These are phyloP conservation scores for Apteryx mantelli DNA, from an alignment of 2,113 vertebrate species.

Conservation along the genomic window DNA sequence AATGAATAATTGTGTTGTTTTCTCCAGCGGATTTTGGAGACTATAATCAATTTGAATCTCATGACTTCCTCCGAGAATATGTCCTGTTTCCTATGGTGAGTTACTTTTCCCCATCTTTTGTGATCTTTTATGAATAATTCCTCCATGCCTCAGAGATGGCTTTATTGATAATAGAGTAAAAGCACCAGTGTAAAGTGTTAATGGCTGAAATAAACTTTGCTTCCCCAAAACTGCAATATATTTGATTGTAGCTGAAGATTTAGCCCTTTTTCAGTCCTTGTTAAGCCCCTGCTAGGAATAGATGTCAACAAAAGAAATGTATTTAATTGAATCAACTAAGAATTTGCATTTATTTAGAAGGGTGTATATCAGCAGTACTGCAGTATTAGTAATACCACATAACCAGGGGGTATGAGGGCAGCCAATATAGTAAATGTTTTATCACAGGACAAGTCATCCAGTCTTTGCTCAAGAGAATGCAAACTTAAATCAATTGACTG, in stretches of 20 bases:
- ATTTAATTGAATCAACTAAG: not conserved
- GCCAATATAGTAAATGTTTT: not conserved
- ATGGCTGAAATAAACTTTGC: not conserved
- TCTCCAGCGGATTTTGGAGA: constrained; percentile 94
- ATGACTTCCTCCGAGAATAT: constrained; percentile 95
- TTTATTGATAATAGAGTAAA: not conserved
- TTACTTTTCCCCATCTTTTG: constrained; percentile 32
- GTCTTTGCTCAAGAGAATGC: not conserved
- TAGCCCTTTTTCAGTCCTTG: not conserved
- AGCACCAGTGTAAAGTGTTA: not conserved
- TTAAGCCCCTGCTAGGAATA: not conserved
- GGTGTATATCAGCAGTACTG: not conserved
- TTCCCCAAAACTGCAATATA: not conserved
- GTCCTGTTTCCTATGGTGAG: constrained; percentile 97
- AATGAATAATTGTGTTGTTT: constrained; percentile 50
- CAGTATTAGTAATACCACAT: not conserved
- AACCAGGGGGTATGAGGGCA: not conserved
- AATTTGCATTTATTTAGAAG: not conserved
- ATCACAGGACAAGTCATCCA: not conserved
- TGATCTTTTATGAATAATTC: constrained; percentile 18
- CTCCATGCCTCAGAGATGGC: not conserved
- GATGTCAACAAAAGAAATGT: not conserved
- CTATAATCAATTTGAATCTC: constrained; percentile 90
- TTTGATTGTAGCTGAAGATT: not conserved
- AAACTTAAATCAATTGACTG: not conserved